phyloP scores from a whole-genome alignment of 1,140 invertebrate genomes.

The Neodiprion lecontei region DNA sequence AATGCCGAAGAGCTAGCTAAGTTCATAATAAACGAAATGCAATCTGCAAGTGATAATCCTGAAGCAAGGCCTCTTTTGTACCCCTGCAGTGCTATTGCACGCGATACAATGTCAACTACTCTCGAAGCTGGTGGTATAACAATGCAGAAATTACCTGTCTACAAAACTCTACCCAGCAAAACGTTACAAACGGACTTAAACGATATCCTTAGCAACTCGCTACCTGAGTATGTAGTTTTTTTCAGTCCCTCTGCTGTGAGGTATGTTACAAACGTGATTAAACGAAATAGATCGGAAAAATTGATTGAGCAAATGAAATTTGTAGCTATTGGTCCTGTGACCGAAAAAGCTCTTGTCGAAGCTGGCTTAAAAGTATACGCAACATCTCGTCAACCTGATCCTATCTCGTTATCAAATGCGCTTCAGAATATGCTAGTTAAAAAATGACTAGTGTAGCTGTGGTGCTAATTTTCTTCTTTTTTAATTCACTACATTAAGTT shows the following conservation, averaged over 20 bases:
- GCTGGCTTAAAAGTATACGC: conserved; percentile 38
- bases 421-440: conserved; percentile 26
- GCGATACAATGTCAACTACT: conserved; percentile 48
- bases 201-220: conserved; percentile 30
- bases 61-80: conserved; percentile 45
- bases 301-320: conserved; percentile 41
- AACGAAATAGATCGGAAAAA: conserved; percentile 20
- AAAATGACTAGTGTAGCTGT: no score
- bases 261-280: conserved; percentile 33
- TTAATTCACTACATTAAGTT: no score
- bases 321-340: conserved; percentile 56
- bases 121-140: conserved; percentile 38
- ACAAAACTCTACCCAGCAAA: conserved; percentile 46
- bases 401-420: conserved; percentile 42
- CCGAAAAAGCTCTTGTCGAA: conserved; percentile 44
- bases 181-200: conserved; percentile 41
- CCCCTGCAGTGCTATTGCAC: conserved; percentile 54
- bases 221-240: conserved; percentile 44
- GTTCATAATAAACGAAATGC: conserved; percentile 36
- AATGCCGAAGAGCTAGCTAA: conserved; percentile 51
- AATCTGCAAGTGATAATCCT: conserved; percentile 12
- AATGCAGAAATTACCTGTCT: conserved; percentile 48
- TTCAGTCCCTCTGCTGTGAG: conserved; percentile 57
- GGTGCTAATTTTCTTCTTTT: no score
- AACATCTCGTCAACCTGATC: conserved; percentile 51